Evolutionary conservation across 2,113 vertebrate species (phyloP), one percentile per base, ranked within the genome.

Genomic region (Desmodus rotundus): DNA sequence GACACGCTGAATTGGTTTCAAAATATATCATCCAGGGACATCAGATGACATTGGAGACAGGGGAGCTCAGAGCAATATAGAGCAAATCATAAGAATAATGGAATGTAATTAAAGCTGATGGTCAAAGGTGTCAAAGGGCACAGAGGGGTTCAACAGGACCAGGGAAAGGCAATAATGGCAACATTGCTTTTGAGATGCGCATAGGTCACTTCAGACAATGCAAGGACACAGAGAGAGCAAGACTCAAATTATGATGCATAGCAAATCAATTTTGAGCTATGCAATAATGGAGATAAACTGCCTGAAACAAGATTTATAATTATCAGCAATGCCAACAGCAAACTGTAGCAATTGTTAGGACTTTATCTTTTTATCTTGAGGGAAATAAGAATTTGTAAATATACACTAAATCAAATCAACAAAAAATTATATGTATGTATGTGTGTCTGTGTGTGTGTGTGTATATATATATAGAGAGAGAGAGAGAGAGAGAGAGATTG

Each of bases 71-170:
- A 95, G 84, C 92, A 96, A 93, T 96, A 92, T 15, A 96, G 94
- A 97, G 89, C 70, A 96, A 94, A 91, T 93, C 97, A 92, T 90
- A 97, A 95, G 84, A 94, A 97, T 96, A 97, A 96, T 15, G 47
- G 70, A 56, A 4, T 52, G 80, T 54, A 90, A 96, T 97, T 97
- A 96, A 58, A 96, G 93, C 31, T 7, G 26, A 89, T 67, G 70
- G 94, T 91, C 97, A 93, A 43, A 88, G 93, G 96, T 94, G 54
- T 93, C 97, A 92, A 93, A 97, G 82, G 96, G 36, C 95, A 85
- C 56, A 5, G 22, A 24, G 7, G 73, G 74, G 76, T 86, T 97
- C 94, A 89, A 47, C 88, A 73, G 81, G 86, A 96, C 52, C n/a
- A 61, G 63, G 92, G 33, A 94, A 96, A 87, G 52, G 16, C 76